A percentile compares a stretch with the other conserved stretches of the same genome.
Conservation (phyloP, 2,113 vertebrate genomes). For the Platichthys stellatus region DNA sequence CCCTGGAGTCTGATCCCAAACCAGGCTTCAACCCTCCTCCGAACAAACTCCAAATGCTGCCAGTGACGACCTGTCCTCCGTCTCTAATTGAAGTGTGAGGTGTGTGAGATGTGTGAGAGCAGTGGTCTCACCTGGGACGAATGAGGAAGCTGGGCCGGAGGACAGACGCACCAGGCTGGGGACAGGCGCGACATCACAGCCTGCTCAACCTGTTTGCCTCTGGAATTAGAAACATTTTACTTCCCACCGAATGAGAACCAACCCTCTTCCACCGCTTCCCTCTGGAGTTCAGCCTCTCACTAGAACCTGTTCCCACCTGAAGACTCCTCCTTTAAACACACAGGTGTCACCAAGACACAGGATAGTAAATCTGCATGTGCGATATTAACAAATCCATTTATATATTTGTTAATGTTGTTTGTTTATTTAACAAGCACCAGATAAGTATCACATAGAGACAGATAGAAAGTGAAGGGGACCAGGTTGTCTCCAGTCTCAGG, state of each 20-base stretch:
- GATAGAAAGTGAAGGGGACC: too few relatives aligned
- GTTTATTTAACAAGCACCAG: too few relatives aligned
- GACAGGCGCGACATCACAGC: slow-evolving; percentile 45
- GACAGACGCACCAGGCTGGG: slow-evolving; percentile 21
- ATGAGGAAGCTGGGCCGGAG: slow-evolving; percentile 30
- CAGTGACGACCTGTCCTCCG: background rate
- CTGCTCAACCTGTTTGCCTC: slow-evolving; percentile 60
- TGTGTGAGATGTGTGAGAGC: slow-evolving; percentile 3
- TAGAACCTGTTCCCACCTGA: background rate
- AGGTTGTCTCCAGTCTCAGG: too few relatives aligned
- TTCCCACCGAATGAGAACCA: slow-evolving; percentile 9
- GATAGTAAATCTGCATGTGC: too few relatives aligned
- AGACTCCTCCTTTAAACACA: background rate
- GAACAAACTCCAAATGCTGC: background rate
- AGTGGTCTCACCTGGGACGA: slow-evolving; percentile 52
- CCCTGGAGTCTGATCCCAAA: background rate
- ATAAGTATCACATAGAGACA: too few relatives aligned
- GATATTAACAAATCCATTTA: too few relatives aligned
- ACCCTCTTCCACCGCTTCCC: slow-evolving; percentile 1
- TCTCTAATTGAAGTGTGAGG: background rate
- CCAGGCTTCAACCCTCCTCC: background rate
- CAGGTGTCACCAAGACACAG: background rate
- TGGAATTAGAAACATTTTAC: slow-evolving; percentile 66
- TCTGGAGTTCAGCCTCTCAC: background rate
- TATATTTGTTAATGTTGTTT: too few relatives aligned